Base-by-base conservation (phyloP, 1,140 invertebrate genomes). In the Dendrolimus punctatus region DNA sequence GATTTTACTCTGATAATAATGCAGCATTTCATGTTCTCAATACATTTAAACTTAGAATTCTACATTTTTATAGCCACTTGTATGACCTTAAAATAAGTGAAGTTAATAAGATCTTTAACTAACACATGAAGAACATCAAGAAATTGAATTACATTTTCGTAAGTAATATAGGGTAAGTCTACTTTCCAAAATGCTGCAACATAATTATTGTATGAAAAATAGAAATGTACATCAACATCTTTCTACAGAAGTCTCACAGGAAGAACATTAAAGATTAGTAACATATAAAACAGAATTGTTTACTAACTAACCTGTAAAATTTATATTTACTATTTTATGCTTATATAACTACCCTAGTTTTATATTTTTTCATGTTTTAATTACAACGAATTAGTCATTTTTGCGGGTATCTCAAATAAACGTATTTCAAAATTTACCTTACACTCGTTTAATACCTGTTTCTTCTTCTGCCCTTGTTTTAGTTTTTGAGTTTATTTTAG, bases 291-390 rank as follows among this genome's bases (percentile, higher is more conserved):
- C 49, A 67, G 62, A 63, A 68, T 71, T 70, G 63, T 62, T 65
- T 67, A 72, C 69, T 76, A 77, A 71, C 69, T 80, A 77, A 56
- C 53, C 60, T 73, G 70, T 76, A 80, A 73, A 80, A 77, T 77
- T 73, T 74, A 72, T 76, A 69, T 66, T 61, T 67, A 51, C 66
- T 67, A 66, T 62, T 39, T 68, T 55, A 55, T 39, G 42, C 58
- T 60, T 60, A 60, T 36, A 44, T 44, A 46, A 42, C 57, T 60
- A 60, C 58, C 37, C 53, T 55, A 55, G 53, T 60, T 53, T 47
- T 53, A 38, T 53, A 46, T 54, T 8, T 42, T 51, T 44, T 39
- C 41, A 50, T 51, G 50, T 51, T 51, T 45, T 51, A 51, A 51
- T 51, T 51, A 51, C 50, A 51, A 51, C 45, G 50, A 51, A n/a